Evolutionary conservation across 1,140 invertebrate species (phyloP).

Genomic region (Lepidurus apus): DNA sequence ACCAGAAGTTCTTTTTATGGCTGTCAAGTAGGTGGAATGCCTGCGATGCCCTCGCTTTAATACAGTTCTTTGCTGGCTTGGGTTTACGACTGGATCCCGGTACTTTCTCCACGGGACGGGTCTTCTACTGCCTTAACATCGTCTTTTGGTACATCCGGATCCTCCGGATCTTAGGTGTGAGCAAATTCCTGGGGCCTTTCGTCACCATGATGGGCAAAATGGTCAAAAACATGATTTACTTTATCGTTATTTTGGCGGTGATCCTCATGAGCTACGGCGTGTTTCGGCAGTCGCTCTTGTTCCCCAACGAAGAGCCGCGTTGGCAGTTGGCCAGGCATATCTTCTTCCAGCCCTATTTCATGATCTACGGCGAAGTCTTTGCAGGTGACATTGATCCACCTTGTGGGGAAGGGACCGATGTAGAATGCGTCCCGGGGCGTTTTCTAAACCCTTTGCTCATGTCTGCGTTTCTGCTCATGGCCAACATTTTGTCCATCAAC

Average conservation of each 20-base stretch:
- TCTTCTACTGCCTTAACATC: conserved; percentile 86
- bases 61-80: conserved; percentile 75
- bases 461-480: conserved; percentile 90
- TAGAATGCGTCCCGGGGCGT: conserved; percentile 69
- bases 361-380: conserved; percentile 77
- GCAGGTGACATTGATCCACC: conserved; percentile 71
- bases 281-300: conserved; percentile 83
- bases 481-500: conserved; percentile 94
- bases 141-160: conserved; percentile 95
- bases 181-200: conserved; percentile 93
- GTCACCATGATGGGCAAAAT: conserved; percentile 98
- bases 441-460: conserved; percentile 93
- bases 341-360: conserved; percentile 78
- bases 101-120: conserved; percentile 72
- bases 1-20: conserved; percentile 87
- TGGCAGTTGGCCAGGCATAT: conserved; percentile 85
- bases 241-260: conserved; percentile 88
- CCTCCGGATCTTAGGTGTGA: conserved; percentile 89
- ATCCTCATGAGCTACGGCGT: conserved; percentile 96
- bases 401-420: conserved; percentile 39
- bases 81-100: conserved; percentile 62
- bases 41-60: conserved; percentile 76
- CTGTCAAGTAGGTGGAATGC: conserved; percentile 89
- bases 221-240: conserved; percentile 95
- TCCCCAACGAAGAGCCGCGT: conserved; percentile 76